Evolutionary conservation across 2,113 vertebrate species (phyloP).

Genomic region (Platysteira castanea): DNA sequence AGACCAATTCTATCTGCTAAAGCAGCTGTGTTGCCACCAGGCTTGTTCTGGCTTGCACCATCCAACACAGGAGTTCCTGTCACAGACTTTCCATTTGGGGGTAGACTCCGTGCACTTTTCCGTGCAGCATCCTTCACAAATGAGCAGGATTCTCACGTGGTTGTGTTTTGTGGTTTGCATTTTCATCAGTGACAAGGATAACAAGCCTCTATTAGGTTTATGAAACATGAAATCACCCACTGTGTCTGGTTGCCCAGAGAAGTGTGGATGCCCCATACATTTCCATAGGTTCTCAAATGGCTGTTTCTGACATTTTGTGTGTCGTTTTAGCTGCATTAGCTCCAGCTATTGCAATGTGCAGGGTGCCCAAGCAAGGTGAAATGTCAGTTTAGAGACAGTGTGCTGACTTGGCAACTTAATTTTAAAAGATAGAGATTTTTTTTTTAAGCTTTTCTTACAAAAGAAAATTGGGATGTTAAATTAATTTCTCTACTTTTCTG

Average conservation of each 20-base stretch:
- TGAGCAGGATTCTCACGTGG: neutral
- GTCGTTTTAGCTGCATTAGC: neutral
- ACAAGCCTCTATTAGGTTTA: neutral
- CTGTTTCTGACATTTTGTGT: neutral
- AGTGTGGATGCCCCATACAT: neutral
- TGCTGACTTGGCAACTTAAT: constrained; percentile 44
- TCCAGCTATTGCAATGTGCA: neutral
- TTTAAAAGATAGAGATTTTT: constrained; percentile 14
- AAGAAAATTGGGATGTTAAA: neutral
- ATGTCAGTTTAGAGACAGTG: neutral
- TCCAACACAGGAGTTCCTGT: neutral
- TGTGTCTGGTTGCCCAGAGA: neutral
- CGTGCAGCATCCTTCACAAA: neutral
- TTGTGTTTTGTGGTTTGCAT: neutral
- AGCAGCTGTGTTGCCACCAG: neutral
- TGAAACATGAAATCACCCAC: neutral
- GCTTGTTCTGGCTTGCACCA: neutral
- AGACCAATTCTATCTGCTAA: neutral
- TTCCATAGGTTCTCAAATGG: neutral
- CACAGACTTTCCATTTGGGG: neutral
- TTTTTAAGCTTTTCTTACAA: constrained; percentile 18
- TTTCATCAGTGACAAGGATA: neutral
- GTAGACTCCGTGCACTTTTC: neutral
- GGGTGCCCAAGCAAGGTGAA: neutral
- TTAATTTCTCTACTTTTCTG: constrained; percentile 2